Evolutionary conservation across 1,140 invertebrate genomes (phyloP).

Genomic region (Dermatophagoides farinae): DNA sequence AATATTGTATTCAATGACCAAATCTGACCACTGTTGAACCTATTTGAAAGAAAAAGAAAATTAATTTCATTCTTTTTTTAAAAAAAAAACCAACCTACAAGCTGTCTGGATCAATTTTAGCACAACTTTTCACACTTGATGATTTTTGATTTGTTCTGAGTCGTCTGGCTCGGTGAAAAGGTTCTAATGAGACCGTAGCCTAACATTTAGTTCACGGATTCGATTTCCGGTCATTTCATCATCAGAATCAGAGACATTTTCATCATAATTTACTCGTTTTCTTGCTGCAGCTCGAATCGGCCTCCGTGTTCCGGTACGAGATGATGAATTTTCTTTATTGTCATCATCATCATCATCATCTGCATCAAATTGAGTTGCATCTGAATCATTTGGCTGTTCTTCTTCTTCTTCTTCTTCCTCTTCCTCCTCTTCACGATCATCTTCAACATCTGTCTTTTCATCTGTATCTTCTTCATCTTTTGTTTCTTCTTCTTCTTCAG

Average conservation of each 20-base stretch:
- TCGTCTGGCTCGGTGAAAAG: too few species aligned
- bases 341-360: conserved; percentile 9
- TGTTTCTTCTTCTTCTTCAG: conserved; percentile 3
- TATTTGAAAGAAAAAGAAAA: too few species aligned
- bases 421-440: conserved; percentile 4
- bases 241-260: not conserved
- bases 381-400: conserved; percentile 9
- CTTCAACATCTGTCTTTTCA: not conserved
- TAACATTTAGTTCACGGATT: not conserved
- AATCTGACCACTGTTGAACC: too few species aligned
- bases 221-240: not conserved
- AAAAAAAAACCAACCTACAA: too few species aligned
- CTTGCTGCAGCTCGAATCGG: not conserved
- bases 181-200: not conserved
- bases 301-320: not conserved
- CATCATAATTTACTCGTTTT: not conserved
- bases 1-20: too few species aligned
- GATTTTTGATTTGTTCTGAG: too few species aligned
- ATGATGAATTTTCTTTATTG: not conserved
- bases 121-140: too few species aligned
- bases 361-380: conserved; percentile 27
- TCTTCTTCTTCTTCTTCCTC: conserved; percentile 13
- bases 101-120: too few species aligned
- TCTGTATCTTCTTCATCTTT: conserved; percentile 4
- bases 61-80: too few species aligned